A percentile compares a stretch with the other conserved stretches of the same genome.
These are phyloP conservation scores for Hymenochirus boettgeri DNA, from an alignment of 2,113 vertebrate genomes.

Conservation along the genomic window DNA sequence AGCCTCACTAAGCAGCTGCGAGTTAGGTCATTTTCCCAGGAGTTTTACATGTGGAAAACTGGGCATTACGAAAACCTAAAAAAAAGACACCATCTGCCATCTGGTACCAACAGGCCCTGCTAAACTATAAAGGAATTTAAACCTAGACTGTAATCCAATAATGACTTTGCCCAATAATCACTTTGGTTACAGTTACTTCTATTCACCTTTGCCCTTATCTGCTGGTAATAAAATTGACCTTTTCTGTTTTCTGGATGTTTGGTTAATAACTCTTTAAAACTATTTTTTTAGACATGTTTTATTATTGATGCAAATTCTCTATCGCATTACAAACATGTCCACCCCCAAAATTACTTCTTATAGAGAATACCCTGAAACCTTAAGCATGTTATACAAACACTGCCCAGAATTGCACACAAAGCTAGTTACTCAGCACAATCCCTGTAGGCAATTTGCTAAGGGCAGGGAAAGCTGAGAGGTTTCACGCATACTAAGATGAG, in stretches of 20 bases:
- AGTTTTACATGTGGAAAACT: conserved; percentile 92
- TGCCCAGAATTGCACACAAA: too few relatives aligned
- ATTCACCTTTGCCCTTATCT: conserved; percentile 71
- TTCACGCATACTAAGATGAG: too few relatives aligned
- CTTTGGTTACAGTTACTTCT: conserved; percentile 71
- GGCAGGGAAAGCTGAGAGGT: too few relatives aligned
- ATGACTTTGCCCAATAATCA: conserved; percentile 70
- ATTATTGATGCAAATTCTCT: too few relatives aligned
- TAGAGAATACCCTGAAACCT: too few relatives aligned
- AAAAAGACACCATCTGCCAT: conserved; percentile 98
- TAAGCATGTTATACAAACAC: too few relatives aligned
- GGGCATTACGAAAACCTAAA: conserved; percentile 95
- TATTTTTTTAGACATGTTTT: too few relatives aligned
- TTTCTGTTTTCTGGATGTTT: conserved; percentile 65
- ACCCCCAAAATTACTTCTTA: too few relatives aligned
- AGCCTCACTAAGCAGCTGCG: conserved; percentile 99
- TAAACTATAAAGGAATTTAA: conserved; percentile 95
- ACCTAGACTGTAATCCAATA: conserved; percentile 76
- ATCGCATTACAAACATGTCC: too few relatives aligned
- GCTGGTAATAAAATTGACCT: conserved; percentile 71
- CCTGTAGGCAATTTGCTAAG: too few relatives aligned
- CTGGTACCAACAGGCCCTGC: conserved; percentile 97
- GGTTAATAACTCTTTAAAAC: too few relatives aligned
- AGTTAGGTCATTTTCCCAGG: conserved; percentile 99
- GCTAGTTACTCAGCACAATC: too few relatives aligned